Base-by-base conservation (phyloP, 2,888 invertebrate species). In the Apantesis nais region DNA sequence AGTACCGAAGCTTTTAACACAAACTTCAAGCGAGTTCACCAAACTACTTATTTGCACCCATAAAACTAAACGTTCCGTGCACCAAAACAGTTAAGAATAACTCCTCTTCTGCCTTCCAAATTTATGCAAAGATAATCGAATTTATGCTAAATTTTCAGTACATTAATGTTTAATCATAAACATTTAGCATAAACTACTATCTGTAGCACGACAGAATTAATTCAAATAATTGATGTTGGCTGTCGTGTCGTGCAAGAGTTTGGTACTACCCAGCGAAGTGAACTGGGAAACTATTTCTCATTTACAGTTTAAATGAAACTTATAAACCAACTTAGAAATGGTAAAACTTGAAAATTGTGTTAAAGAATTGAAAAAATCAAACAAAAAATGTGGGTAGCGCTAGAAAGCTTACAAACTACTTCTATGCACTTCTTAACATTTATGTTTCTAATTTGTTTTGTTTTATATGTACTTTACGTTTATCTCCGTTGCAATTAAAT, bases 11-110 rank as follows among this genome's bases (percentile, higher is more conserved):
- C 78, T 76, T 82, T 86, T 83, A 86, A 85, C 83, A 80, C 78
- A 81, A 86, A 85, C 78, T 86, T 86, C 67, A 77, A 80, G 62
- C 71, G 79, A 68, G 73, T 78, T 81, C 74, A 78, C 83, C 83
- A 83, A 91, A 91, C 92, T 89, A 92, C 90, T 91, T 86, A 91
- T 91, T 91, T 90, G 83, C 82, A 74, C 76, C 78, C 88, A 88
- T 91, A 86, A 90, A 91, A 87, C 85, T 87, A 83, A 87, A 84
- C 81, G 83, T 87, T 89, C 75, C 92, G 92, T 92, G 92, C 80
- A 84, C 78, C 79, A 74, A 58, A 84, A 87, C 89, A 86, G 85
- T 90, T 89, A 84, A 74, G 68, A 76, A 74, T 81, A 75, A 65
- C 67, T 64, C 73, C 74, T 67, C 74, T 48, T 44, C 60, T 67